Evolutionary conservation across 2,888 invertebrate genomes (phyloP), one percentile per base, ranked within the genome.

Genomic region (Conus canariensis): DNA sequence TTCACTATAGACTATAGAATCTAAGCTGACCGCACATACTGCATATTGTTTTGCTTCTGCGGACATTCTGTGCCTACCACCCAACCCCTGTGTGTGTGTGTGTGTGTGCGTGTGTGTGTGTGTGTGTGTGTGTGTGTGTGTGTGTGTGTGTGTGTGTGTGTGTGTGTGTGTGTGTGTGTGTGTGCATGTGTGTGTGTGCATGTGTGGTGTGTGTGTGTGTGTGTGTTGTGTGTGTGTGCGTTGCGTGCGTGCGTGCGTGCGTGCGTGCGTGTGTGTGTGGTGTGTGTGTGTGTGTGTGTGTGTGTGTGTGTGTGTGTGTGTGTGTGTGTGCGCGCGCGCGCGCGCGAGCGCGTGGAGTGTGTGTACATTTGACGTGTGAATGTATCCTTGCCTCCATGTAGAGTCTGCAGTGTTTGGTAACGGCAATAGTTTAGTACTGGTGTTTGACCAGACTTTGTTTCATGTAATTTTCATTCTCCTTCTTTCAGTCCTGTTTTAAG

Each of bases 111-210:
- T 74, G 74, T n/a, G 74, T 74, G 74, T n/a, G 74, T 74, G 74
- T 74, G 74, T 74, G 74, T 74, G 74, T 74, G 74, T 74, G 74
- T 74, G n/a, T 74, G 74, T 74, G 74, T 74, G 74, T 74, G 74
- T 14, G 74, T 74, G n/a, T 14, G 74, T 74, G 74, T 14, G 74
- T 74, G 74, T 14, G 74, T 74, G 74, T 4, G 74, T n/a, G 74
- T 14, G 74, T 74, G 74, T 14, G 74, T n/a, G 74, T 14, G 74
- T n/a, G 74, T 14, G 74, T 3, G 22, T 4, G 74, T n/a, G 74
- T 14, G 74, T 74, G n/a, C 7, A 6, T 7, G 74, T 74, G 74
- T 4, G 74, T 74, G 74, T 3, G n/a, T 74, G 74, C 22, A 7
- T 74, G 70, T 6, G 70, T n/a, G n/a, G 74, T 74, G 74, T 14